Conservation (phyloP, 2,888 invertebrate species). For the Luperina testacea region DNA sequence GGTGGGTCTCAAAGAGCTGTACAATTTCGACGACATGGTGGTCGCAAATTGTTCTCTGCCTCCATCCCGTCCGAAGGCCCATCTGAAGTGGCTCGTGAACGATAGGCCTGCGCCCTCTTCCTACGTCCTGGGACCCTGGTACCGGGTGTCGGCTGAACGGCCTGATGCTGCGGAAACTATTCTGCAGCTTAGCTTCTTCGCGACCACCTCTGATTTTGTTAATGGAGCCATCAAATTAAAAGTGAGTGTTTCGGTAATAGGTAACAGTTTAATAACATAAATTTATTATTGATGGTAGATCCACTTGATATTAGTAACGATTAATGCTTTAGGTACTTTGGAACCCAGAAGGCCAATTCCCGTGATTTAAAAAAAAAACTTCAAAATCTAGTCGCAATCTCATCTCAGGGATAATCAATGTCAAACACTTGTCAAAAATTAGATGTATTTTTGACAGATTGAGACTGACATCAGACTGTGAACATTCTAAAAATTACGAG, state of each 20-base stretch:
- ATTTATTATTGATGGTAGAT: neutral
- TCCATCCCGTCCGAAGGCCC: conserved; percentile 94
- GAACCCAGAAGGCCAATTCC: no score
- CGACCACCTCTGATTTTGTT: conserved; percentile 93
- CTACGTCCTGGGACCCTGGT: conserved; percentile 88
- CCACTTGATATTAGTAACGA: neutral
- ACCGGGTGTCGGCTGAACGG: conserved; percentile 85
- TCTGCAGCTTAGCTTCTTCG: conserved; percentile 93
- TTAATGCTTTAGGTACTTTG: neutral
- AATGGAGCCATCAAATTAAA: conserved; percentile 95
- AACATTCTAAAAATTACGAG: no score
- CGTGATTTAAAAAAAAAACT: no score
- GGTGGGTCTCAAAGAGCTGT: conserved; percentile 93
- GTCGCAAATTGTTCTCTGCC: conserved; percentile 95
- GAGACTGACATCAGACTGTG: no score
- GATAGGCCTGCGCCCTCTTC: conserved; percentile 91
- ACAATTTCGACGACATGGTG: conserved; percentile 93
- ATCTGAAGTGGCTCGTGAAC: conserved; percentile 95
- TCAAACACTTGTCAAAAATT: no score
- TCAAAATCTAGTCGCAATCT: no score
- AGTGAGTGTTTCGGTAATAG: conserved; percentile 77
- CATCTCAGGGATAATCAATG: no score
- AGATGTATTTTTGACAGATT: no score
- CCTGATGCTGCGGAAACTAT: conserved; percentile 92
- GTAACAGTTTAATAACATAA: neutral